Evolutionary conservation across 2,113 vertebrate species (phyloP).

Genomic region (Gobiocypris rarus): DNA sequence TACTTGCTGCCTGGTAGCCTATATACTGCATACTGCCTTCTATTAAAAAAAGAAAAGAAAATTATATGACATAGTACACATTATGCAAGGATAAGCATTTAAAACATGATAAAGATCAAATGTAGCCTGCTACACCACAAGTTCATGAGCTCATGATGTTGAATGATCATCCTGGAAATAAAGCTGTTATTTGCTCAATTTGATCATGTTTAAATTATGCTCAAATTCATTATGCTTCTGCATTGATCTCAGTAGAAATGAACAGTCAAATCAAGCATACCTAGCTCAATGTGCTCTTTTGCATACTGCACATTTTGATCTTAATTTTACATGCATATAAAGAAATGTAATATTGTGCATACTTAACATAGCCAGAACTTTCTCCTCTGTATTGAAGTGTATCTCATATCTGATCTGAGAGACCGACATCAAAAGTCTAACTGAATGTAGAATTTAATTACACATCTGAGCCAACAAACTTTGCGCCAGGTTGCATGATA

Average conservation of each 20-base stretch:
- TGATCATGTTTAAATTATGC: neutral
- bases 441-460: neutral
- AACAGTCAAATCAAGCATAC: neutral
- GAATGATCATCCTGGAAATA: neutral
- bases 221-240: neutral
- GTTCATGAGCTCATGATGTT: neutral
- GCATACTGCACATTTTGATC: neutral
- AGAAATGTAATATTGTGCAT: neutral
- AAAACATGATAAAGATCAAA: neutral
- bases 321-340: neutral
- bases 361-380: neutral
- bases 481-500: neutral
- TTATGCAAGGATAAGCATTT: neutral
- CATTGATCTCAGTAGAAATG: neutral
- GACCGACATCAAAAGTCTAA: neutral
- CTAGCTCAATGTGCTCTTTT: no score
- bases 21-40: neutral
- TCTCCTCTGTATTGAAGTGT: neutral
- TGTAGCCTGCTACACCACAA: neutral
- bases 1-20: neutral
- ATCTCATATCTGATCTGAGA: neutral
- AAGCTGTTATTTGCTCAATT: neutral
- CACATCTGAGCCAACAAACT: neutral
- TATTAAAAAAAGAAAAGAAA: no score
- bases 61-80: constrained; percentile 4